phyloP scores from a whole-genome alignment of 2,888 invertebrate species.

The Meteorus colon region DNA sequence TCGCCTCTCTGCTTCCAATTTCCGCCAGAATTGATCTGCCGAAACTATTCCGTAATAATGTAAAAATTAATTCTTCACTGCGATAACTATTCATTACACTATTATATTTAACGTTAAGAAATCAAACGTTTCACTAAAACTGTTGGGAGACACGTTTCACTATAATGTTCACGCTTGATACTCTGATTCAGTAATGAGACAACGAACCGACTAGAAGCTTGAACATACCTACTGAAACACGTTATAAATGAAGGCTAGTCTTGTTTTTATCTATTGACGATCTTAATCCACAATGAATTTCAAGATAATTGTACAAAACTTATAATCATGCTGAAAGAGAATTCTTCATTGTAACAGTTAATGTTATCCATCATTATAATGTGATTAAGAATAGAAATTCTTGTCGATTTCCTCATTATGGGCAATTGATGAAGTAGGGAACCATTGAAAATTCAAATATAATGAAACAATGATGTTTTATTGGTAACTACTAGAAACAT shows the following conservation, averaged over 20 bases:
- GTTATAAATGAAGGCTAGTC: constrained; percentile 7
- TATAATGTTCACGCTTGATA: neutral
- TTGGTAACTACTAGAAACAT: neutral
- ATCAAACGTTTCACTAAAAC: neutral
- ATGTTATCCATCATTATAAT: neutral
- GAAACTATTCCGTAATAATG: constrained; percentile 52
- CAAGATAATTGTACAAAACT: constrained; percentile 28
- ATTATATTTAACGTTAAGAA: neutral
- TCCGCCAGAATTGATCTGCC: constrained; percentile 69
- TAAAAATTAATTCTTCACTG: constrained; percentile 16
- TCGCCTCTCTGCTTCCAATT: constrained; percentile 68
- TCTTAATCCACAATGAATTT: constrained; percentile 29
- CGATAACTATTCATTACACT: constrained; percentile 28
- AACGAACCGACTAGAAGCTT: neutral
- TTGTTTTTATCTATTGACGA: neutral
- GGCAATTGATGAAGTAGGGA: constrained; percentile 2
- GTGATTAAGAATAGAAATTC: neutral
- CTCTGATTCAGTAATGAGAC: neutral
- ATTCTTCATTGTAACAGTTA: neutral
- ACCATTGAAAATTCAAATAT: neutral
- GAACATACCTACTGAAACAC: neutral
- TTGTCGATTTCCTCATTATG: neutral
- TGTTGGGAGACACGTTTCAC: neutral
- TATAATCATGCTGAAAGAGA: neutral
- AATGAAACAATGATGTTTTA: constrained; percentile 8